Conservation (phyloP, 1,140 invertebrate genomes). For the Venturia canescens region DNA sequence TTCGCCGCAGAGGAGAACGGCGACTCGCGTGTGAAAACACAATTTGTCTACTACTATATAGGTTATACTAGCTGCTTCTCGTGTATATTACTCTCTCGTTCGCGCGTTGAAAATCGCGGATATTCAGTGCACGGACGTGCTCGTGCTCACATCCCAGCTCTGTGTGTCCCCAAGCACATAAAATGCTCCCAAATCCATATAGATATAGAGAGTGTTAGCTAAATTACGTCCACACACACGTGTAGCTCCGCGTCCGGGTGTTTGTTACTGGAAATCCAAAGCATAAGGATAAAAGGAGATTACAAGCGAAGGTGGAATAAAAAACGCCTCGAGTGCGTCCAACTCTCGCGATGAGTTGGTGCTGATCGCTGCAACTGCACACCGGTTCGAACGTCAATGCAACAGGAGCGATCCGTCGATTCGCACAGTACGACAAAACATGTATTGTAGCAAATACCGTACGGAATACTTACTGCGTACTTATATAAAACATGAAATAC, state of each 20-base stretch:
- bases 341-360: constrained; percentile 19
- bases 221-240: background rate
- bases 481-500: constrained; percentile 7
- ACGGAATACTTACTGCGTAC: background rate
- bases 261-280: constrained; percentile 22
- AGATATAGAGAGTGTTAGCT: background rate
- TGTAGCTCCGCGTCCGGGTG: background rate
- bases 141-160: background rate
- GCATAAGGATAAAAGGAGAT: constrained; percentile 26
- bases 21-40: constrained; percentile 53
- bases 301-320: background rate
- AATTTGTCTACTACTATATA: constrained; percentile 48
- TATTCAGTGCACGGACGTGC: constrained; percentile 39
- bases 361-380: constrained; percentile 18
- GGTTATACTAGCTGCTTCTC: constrained; percentile 36
- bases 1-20: constrained; percentile 7
- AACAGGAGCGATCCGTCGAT: background rate
- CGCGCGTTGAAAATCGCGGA: constrained; percentile 33
- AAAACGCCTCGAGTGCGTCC: constrained; percentile 4
- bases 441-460: background rate
- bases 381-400: no score
- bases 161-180: no score
- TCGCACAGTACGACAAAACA: background rate
- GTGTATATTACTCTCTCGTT: constrained; percentile 28
- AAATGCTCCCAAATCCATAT: no score